A percentile compares a stretch with the other conserved stretches of the same genome.
Conservation (phyloP, 1,140 invertebrate species). For the Drosophila tsacasi region DNA sequence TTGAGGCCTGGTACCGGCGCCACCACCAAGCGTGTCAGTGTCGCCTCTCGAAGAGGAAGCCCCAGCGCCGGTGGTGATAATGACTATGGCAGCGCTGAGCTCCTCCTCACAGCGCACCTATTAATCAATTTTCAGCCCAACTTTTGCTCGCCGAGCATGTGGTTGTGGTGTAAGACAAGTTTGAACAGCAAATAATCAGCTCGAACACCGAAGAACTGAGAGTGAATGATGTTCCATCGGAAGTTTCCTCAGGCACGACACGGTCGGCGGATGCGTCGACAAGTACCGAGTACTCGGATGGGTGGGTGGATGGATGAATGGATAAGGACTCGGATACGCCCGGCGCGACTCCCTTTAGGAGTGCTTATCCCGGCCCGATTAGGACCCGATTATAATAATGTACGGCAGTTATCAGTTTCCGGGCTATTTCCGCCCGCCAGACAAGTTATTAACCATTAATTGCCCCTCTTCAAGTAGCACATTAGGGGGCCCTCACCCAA, state of each 20-base stretch:
- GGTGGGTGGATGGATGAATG: background rate
- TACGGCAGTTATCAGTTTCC: conserved; percentile 30
- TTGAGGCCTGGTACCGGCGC: conserved; percentile 36
- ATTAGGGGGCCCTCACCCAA: background rate
- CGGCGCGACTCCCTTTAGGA: too few relatives aligned
- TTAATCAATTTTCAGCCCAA: conserved; percentile 77
- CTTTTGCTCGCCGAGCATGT: conserved; percentile 57
- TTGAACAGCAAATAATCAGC: conserved; percentile 72
- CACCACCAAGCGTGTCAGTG: conserved; percentile 60
- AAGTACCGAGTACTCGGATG: background rate
- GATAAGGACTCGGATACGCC: background rate
- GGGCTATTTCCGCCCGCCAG: conserved; percentile 22
- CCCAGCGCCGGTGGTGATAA: conserved; percentile 38
- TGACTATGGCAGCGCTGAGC: conserved; percentile 24
- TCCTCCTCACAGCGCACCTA: conserved; percentile 48
- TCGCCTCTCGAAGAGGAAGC: conserved; percentile 43
- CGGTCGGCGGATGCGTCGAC: conserved; percentile 18
- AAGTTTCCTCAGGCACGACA: conserved; percentile 32
- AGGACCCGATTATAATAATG: conserved; percentile 25
- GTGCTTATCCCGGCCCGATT: conserved; percentile 13
- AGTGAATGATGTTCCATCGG: conserved; percentile 63
- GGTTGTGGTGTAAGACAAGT: conserved; percentile 47
- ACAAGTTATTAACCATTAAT: conserved; percentile 41
- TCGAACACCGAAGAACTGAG: conserved; percentile 18
- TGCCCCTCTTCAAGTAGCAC: conserved; percentile 7